These are phyloP conservation scores for Diabrotica undecimpunctata DNA, from an alignment of 1,140 invertebrate species.

Conservation along the genomic window DNA sequence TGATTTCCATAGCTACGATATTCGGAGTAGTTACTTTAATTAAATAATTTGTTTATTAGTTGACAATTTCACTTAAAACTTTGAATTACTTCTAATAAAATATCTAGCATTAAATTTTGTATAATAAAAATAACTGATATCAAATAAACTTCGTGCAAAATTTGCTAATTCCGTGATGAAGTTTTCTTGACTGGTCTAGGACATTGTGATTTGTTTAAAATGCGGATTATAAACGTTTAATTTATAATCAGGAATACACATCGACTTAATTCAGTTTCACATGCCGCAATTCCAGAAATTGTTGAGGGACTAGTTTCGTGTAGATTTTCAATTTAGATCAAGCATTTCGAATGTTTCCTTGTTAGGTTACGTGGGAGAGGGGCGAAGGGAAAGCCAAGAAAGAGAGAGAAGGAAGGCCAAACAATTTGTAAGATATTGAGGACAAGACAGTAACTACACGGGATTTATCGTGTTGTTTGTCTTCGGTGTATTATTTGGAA, in stretches of 20 bases:
- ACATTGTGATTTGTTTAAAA: not conserved
- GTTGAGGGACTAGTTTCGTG: constrained; percentile 1
- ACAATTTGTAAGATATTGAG: not conserved
- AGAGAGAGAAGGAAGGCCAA: not conserved
- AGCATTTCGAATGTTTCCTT: constrained; percentile 2
- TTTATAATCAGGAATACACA: not conserved
- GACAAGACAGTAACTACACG: not conserved
- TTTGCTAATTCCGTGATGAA: no score
- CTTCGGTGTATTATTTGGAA: not conserved
- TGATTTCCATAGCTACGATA: no score
- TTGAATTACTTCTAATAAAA: no score
- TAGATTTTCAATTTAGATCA: constrained; percentile 3
- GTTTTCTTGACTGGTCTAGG: not conserved
- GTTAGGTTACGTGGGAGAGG: not conserved
- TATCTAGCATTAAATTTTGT: no score
- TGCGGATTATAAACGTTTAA: not conserved
- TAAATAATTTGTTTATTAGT: no score
- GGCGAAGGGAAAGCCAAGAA: not conserved
- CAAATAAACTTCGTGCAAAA: no score
- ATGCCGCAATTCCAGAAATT: constrained; percentile 2
- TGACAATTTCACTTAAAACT: no score
- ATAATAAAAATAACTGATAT: no score
- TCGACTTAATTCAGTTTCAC: not conserved
- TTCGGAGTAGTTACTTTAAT: no score
- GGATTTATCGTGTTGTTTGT: not conserved